Conservation (phyloP, 2,113 vertebrate species). For the Mus spicilegus region DNA sequence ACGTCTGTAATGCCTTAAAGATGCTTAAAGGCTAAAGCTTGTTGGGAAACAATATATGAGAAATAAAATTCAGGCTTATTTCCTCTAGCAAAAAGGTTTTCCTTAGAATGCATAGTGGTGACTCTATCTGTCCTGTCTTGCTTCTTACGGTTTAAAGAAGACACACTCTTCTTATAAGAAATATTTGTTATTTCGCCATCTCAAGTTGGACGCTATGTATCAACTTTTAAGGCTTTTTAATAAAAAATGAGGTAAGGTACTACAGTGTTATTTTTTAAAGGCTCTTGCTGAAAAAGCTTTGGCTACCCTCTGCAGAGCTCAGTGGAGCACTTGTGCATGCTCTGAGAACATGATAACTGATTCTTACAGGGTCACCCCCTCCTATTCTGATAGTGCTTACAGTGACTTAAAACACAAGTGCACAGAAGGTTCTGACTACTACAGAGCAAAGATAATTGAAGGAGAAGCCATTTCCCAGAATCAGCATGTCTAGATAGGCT, state of each 20-base stretch:
- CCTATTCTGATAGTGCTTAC: background rate
- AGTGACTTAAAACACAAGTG: background rate
- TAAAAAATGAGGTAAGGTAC: background rate
- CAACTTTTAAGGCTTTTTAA: background rate
- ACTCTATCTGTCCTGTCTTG: background rate
- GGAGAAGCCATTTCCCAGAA: slow-evolving; percentile 14
- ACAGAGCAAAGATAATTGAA: background rate
- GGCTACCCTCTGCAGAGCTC: background rate
- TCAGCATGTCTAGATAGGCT: background rate
- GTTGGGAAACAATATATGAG: background rate
- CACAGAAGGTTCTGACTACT: background rate
- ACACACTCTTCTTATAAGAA: background rate
- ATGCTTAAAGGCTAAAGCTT: background rate
- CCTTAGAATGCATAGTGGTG: background rate
- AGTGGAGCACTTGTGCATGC: background rate
- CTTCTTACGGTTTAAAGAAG: slow-evolving; percentile 40
- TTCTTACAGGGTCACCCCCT: background rate
- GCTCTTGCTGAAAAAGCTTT: background rate
- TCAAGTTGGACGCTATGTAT: background rate
- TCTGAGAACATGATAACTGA: background rate
- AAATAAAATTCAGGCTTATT: background rate
- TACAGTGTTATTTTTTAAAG: background rate
- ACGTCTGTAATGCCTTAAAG: slow-evolving; percentile 1
- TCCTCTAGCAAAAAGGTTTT: background rate
- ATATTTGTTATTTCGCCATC: background rate